These are phyloP conservation scores for Pseudocheirus occidentalis DNA, from an alignment of 2,797 vertebrate genomes.

Conservation along the genomic window DNA sequence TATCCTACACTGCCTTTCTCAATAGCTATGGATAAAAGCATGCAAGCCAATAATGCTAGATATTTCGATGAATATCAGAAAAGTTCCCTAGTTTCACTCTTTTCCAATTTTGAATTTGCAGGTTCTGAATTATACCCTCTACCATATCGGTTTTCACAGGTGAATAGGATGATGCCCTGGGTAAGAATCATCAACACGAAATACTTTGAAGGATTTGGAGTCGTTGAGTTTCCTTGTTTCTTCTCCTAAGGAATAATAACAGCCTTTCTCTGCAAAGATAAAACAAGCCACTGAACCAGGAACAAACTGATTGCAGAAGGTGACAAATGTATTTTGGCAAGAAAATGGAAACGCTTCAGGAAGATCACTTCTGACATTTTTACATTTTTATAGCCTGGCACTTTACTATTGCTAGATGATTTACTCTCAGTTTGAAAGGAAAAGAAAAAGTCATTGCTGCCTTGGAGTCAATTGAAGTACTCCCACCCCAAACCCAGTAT, in stretches of 20 bases:
- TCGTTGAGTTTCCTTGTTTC: not conserved
- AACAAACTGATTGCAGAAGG: not conserved
- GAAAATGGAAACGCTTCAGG: constrained; percentile 28
- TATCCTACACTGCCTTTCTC: not conserved
- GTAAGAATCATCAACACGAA: not conserved
- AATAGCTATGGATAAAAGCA: not conserved
- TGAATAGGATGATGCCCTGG: not conserved
- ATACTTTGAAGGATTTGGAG: not conserved
- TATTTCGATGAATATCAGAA: not conserved
- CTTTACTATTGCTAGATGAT: not conserved
- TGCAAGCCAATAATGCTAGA: not conserved
- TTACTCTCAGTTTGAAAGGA: constrained; percentile 36
- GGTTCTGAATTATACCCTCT: not conserved
- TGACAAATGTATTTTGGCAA: constrained; percentile 26
- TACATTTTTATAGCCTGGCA: constrained; percentile 4
- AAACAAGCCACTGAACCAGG: not conserved
- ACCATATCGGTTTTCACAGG: not conserved
- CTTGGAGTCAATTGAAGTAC: not conserved
- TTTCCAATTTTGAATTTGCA: not conserved
- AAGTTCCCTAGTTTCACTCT: not conserved
- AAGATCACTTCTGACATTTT: not conserved
- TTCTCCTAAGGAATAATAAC: constrained; percentile 47
- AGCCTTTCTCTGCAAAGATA: not conserved
- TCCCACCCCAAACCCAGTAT: not conserved
- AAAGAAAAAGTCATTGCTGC: not conserved